Base-by-base conservation (phyloP, 2,888 invertebrate genomes). In the Ditylenchus weischeri region DNA sequence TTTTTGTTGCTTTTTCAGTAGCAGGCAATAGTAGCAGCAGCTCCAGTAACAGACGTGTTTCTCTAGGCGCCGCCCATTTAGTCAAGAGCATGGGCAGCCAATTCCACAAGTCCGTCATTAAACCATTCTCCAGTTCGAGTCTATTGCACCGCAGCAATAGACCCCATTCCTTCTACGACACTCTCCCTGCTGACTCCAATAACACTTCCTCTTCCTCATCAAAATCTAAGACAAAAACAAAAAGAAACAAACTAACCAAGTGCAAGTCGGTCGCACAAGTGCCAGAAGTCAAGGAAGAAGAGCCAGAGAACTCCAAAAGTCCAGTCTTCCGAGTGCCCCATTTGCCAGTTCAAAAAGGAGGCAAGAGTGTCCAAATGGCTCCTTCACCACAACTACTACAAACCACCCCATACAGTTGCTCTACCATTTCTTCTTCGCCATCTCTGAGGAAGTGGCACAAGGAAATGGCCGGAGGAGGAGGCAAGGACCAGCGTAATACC, bases 291-390 rank as follows among this genome's bases (percentile, higher is more conserved):
- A 21, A 54, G 29, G 29, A 18, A 10, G 54, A 54, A 54, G 54
- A 54, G 54, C 23, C 21, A 21, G 50, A 54, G 29, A 13, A 54
- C 21, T 7, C 2, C 54, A 29, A 54, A 29, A 54, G 15, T 54
- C n/a, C 54, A 54, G 15, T 54, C 23, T 54, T 54, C n/a, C 54
- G 54, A 54, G 54, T 10, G 54, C 54, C 54, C 54, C 54, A 54
- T 11, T 54, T 54, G 29, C 54, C 54, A 18, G 54, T n/a, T 54
- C 54, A 54, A 29, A 21, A 15, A 43, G 43, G 43, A 13, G 43
- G 43, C 43, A 43, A 43, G 43, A 43, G 13, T 43, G 43, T 43
- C 8, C 43, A 43, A 43, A 43, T 43, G 43, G 43, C 43, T 43
- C 13, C 43, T 43, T 15, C 43, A 8, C 43, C 11, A 43, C 13